These are phyloP conservation scores for Microplitis deprimator DNA, from an alignment of 2,888 invertebrate genomes.

Conservation along the genomic window DNA sequence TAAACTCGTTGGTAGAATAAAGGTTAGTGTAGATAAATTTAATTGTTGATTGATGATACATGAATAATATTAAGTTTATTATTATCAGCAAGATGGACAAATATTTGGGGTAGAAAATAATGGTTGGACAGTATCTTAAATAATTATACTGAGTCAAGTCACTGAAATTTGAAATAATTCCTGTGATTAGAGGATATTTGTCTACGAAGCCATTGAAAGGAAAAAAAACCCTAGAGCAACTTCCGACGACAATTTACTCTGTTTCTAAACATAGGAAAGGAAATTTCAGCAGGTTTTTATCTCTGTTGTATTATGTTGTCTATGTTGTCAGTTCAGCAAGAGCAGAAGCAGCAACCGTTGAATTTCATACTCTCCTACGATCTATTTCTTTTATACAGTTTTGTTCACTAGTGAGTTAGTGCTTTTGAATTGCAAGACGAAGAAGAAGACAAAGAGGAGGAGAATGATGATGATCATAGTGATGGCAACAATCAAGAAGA, in stretches of 20 bases:
- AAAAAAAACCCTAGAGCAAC: neutral
- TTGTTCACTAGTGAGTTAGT: neutral
- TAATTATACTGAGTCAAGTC: neutral
- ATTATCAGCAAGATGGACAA: too few species aligned
- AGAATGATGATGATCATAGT: neutral
- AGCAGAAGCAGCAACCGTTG: neutral
- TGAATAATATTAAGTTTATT: too few species aligned
- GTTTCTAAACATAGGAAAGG: neutral
- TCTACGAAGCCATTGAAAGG: neutral
- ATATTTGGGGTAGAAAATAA: too few species aligned
- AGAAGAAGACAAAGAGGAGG: neutral
- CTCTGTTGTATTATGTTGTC: neutral
- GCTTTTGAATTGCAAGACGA: neutral
- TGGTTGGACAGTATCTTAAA: neutral
- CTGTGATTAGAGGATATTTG: neutral
- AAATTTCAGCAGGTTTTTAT: neutral
- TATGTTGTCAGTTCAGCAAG: neutral
- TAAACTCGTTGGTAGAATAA: too few species aligned
- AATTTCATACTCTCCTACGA: constrained; percentile 11
- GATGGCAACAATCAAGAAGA: neutral
- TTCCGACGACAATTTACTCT: neutral
- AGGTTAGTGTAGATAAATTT: too few species aligned
- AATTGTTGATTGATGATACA: too few species aligned
- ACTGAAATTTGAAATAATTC: too few species aligned
- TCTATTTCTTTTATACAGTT: neutral